Conservation (phyloP, 2,113 vertebrate genomes). For the Corythornis madagascariensis region DNA sequence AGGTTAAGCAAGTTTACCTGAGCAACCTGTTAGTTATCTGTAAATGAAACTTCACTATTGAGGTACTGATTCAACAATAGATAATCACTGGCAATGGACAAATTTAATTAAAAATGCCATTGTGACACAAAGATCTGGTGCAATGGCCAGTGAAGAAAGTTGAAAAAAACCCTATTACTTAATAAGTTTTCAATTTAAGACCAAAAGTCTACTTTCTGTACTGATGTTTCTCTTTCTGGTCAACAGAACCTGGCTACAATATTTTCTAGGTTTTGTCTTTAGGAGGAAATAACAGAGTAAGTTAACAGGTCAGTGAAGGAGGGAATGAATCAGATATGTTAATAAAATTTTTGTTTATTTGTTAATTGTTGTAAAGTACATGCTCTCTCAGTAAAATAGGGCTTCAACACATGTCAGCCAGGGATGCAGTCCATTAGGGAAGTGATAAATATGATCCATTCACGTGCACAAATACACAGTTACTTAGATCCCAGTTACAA, state of each 20-base stretch:
- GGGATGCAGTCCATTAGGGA: constrained; percentile 50
- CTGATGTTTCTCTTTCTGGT: background rate
- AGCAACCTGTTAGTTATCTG: background rate
- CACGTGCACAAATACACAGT: background rate
- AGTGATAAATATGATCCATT: constrained; percentile 8
- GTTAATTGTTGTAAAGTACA: constrained; percentile 19
- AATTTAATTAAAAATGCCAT: background rate
- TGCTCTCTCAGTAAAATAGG: constrained; percentile 19
- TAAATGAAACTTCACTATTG: background rate
- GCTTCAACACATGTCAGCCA: constrained; percentile 1
- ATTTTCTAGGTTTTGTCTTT: background rate
- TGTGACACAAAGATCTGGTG: background rate
- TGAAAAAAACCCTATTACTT: background rate
- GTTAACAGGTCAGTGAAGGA: background rate
- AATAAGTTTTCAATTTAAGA: background rate
- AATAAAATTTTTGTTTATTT: constrained; percentile 56
- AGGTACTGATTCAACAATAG: background rate
- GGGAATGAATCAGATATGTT: constrained; percentile 35
- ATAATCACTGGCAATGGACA: background rate
- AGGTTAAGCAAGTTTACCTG: background rate
- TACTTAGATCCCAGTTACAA: constrained; percentile 38
- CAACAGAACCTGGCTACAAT: background rate
- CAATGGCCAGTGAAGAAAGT: background rate
- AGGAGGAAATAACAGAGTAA: background rate
- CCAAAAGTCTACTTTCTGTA: background rate